Evolutionary conservation across 2,113 vertebrate species (phyloP).

Genomic region (Seriola rivoliana): DNA sequence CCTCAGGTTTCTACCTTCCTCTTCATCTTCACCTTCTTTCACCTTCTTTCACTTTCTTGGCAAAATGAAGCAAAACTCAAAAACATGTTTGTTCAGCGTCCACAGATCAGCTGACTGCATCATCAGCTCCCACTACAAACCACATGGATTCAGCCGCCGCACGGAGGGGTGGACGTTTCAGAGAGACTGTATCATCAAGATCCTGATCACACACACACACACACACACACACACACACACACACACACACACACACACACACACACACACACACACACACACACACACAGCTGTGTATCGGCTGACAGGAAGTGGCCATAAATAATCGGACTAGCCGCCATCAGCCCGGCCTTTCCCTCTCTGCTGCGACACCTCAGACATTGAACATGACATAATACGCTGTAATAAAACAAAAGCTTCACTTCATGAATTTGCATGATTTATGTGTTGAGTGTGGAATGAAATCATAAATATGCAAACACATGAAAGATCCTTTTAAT

Average conservation of each 20-base stretch:
- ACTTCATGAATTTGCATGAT: constrained; percentile 84
- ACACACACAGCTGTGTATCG: constrained; percentile 5
- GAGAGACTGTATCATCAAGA: constrained; percentile 19
- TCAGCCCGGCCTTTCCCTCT: constrained; percentile 64
- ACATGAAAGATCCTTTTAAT: constrained; percentile 73
- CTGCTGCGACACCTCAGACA: constrained; percentile 74
- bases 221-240: constrained; percentile 24
- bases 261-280: constrained; percentile 28
- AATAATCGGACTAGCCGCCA: constrained; percentile 68
- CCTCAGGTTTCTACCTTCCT: no score
- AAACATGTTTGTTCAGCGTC: no score
- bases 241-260: constrained; percentile 14
- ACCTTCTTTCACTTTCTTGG: no score
- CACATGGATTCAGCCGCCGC: not conserved
- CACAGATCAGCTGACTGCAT: no score
- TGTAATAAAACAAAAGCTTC: constrained; percentile 81
- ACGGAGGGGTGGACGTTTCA: not conserved
- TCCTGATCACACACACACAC: constrained; percentile 22
- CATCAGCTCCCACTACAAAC: no score
- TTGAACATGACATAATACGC: constrained; percentile 82
- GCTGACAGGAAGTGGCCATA: constrained; percentile 74
- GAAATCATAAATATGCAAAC: constrained; percentile 83
- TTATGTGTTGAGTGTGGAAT: constrained; percentile 73
- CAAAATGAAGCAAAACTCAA: no score
- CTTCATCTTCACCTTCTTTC: no score